Conservation (phyloP, 2,888 invertebrate species). For the Neocrepidodera transversa region DNA sequence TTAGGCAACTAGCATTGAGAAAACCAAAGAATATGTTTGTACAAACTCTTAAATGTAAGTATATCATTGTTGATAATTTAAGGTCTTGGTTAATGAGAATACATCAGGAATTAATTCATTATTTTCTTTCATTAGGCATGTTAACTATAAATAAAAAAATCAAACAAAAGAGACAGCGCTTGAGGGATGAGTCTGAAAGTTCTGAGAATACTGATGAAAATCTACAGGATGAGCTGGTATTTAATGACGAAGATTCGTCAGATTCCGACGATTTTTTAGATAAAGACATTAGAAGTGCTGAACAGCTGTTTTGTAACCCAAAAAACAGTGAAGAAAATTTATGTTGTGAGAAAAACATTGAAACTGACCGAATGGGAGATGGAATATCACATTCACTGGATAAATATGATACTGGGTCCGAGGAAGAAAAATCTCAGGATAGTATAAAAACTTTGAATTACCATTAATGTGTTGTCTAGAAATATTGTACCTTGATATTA, state of each 20-base stretch:
- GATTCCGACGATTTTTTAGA: conserved; percentile 35
- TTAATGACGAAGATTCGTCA: conserved; percentile 20
- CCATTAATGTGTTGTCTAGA: too few species aligned
- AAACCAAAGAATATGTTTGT: conserved; percentile 48
- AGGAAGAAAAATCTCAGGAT: too few species aligned
- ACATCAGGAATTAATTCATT: too few species aligned
- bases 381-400: too few species aligned
- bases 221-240: background rate
- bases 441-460: too few species aligned
- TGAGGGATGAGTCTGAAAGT: conserved; percentile 12
- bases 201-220: conserved; percentile 14
- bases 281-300: conserved; percentile 22
- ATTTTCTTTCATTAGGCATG: conserved; percentile 42
- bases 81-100: too few species aligned
- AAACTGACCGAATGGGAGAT: too few species aligned
- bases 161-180: conserved; percentile 32
- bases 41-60: conserved; percentile 49
- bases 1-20: conserved; percentile 41
- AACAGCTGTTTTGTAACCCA: too few species aligned
- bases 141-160: conserved; percentile 46
- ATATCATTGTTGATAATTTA: too few species aligned
- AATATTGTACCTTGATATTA: too few species aligned
- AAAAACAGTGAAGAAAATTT: background rate
- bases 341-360: too few species aligned
- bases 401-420: too few species aligned